Evolutionary conservation across 2,888 invertebrate species (phyloP).

Genomic region (Lithophane ornitopus): DNA sequence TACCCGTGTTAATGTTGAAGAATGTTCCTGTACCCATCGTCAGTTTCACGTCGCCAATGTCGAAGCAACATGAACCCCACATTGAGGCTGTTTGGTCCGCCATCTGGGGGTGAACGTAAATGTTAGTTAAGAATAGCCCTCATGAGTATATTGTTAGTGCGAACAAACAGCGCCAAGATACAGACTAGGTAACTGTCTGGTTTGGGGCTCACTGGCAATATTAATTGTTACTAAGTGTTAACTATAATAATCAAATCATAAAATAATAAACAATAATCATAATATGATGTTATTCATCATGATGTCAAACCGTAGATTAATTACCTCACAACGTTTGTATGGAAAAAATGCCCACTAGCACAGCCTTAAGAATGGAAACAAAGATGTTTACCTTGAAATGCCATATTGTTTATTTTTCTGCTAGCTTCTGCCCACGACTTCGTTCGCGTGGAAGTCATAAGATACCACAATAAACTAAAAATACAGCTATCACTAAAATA

Average conservation of each 20-base stretch:
- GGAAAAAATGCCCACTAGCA: no score
- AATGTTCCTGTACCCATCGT: conserved; percentile 98
- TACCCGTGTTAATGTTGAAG: conserved; percentile 95
- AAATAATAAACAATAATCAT: no score
- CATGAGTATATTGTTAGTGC: not conserved
- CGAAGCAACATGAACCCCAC: conserved; percentile 96
- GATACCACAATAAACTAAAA: no score
- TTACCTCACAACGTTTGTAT: not conserved
- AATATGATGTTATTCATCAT: not conserved
- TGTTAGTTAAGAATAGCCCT: not conserved
- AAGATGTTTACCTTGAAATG: not conserved
- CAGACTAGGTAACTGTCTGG: not conserved
- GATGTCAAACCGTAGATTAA: not conserved
- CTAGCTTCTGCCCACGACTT: no score
- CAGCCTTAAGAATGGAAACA: not conserved
- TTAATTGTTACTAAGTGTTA: not conserved
- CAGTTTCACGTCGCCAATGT: conserved; percentile 94
- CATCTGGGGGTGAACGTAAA: conserved; percentile 88
- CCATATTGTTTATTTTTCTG: not conserved
- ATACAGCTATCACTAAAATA: no score
- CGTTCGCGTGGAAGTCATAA: no score
- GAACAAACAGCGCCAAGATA: not conserved
- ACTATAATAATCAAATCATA: not conserved
- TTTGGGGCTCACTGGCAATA: not conserved
- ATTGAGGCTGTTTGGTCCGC: conserved; percentile 97